Evolutionary conservation across 1,140 invertebrate genomes (phyloP), one percentile per base, ranked within the genome.

Genomic region (Brachionus angularis): DNA sequence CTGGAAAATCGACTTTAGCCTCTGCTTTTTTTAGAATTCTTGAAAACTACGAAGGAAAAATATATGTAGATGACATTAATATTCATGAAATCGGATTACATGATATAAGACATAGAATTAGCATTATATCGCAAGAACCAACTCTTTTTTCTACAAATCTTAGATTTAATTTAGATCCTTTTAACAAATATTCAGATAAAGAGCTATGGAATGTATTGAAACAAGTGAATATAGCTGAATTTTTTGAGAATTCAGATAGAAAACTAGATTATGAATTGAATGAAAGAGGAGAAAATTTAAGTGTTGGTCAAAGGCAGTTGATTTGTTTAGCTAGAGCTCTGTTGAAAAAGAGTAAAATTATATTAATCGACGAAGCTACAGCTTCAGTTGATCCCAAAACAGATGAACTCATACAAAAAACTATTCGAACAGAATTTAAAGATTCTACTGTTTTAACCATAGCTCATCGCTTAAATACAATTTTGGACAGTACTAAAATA

Each of bases 81-180:
- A 87, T 86, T 0, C 80, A 81, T 2, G 78, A 83, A 31, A 78
- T 91, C 42, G 87, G 87, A 0, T 79, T 91, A 5, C 85, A 88
- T 73, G 85, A 88, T 74, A 78, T 91, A 1, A 82, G 90, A 7
- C 84, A 84, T 10, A 86, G 86, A 73, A 86, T 92, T 33, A 88
- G 89, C 21, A 92, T 93, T 74, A 93, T 94, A 73, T 91, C 91
- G 1, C 91, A 93, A 79, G 91, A 94, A 84, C 91, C 90, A 2
- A 88, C 92, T 64, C 82, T 94, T 55, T 93, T 93, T 81, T 90
- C 89, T 29, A 90, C 90, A 52, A 88, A 87, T 36, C 78, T 93
- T 71, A 84, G 83, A 67, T 69, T 76, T 12, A 87, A 87, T 78
- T 77, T 87, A 47, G 86, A 87, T 77, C 84, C 86, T 2, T 76